These are phyloP conservation scores for Capricornis sumatraensis DNA, from an alignment of 2,113 vertebrate genomes.

Conservation along the genomic window DNA sequence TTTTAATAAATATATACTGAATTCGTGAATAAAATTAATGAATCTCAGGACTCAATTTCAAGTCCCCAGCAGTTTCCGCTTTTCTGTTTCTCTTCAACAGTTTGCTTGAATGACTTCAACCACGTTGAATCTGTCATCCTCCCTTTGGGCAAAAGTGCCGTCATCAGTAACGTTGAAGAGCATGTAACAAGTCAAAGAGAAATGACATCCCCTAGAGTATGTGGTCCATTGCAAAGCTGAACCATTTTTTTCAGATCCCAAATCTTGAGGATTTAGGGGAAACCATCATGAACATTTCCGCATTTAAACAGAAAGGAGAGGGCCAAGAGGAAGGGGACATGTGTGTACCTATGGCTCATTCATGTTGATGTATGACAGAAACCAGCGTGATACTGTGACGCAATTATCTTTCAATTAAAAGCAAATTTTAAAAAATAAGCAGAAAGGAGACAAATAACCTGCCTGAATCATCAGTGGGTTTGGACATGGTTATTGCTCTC, in stretches of 20 bases:
- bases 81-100: neutral
- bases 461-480: neutral
- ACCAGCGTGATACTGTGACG: neutral
- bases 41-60: neutral
- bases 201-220: neutral
- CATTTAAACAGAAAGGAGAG: neutral
- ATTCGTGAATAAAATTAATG: constrained; percentile 15
- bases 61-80: neutral
- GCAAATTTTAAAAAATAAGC: neutral
- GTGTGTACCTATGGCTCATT: neutral
- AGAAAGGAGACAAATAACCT: neutral
- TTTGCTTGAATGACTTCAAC: constrained; percentile 7
- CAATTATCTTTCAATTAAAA: neutral
- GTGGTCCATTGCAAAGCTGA: neutral
- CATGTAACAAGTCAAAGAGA: neutral
- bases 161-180: neutral
- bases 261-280: neutral
- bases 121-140: neutral
- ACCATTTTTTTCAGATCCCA: neutral
- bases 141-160: neutral
- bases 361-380: neutral
- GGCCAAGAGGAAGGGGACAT: neutral
- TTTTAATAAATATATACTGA: constrained; percentile 14
- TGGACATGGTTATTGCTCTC: neutral
- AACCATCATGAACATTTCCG: neutral